Conservation (phyloP, 2,888 invertebrate genomes). For the Parelbella ahira region DNA sequence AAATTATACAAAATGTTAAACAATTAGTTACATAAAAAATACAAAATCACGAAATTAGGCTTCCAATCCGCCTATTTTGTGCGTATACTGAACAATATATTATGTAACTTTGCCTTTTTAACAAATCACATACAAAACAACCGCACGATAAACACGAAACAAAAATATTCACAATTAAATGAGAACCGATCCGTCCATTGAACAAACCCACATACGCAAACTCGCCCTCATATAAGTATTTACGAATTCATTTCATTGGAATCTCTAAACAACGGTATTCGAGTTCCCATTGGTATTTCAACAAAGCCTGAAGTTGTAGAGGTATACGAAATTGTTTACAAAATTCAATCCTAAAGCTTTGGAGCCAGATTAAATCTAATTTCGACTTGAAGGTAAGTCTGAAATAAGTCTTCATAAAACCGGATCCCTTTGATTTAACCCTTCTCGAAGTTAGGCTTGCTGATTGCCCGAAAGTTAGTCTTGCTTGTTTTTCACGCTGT, state of each 20-base stretch:
- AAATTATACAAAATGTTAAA: too few species aligned
- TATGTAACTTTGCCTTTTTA: neutral
- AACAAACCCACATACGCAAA: slow-evolving; percentile 58
- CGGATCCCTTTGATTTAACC: slow-evolving; percentile 80
- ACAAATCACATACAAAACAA: neutral
- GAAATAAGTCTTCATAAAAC: slow-evolving; percentile 81
- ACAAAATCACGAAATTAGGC: too few species aligned
- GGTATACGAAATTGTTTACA: slow-evolving; percentile 80
- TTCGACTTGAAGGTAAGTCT: slow-evolving; percentile 80
- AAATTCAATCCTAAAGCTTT: slow-evolving; percentile 80
- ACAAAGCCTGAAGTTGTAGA: slow-evolving; percentile 79
- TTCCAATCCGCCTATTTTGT: too few species aligned
- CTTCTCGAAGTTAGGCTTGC: slow-evolving; percentile 68
- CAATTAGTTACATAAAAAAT: too few species aligned
- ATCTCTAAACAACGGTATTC: slow-evolving; percentile 72
- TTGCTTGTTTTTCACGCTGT: slow-evolving; percentile 61
- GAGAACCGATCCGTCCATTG: too few species aligned
- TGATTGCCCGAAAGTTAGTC: slow-evolving; percentile 78
- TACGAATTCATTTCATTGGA: slow-evolving; percentile 74
- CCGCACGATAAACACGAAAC: slow-evolving; percentile 27
- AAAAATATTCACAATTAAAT: slow-evolving; percentile 53
- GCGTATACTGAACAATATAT: too few species aligned
- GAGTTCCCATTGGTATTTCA: slow-evolving; percentile 76
- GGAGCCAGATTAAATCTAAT: slow-evolving; percentile 80
- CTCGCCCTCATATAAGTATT: slow-evolving; percentile 63